Conservation (phyloP, 2,888 invertebrate species). For the Drosophila melanosoma region DNA sequence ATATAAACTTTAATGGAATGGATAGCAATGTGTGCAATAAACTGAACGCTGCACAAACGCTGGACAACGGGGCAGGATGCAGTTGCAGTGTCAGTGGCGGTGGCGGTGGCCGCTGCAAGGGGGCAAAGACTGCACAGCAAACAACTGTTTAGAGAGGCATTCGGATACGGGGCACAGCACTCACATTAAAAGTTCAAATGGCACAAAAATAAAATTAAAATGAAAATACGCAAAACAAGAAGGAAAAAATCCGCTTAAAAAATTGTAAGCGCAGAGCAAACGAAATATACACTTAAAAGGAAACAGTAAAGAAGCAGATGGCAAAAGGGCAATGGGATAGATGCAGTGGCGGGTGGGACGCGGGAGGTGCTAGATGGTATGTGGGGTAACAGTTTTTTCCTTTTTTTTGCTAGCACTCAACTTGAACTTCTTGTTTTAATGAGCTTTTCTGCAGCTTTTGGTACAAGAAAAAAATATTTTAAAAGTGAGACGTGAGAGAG, state of each 20-base stretch:
- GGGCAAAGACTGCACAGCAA: background rate
- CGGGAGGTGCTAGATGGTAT: too few species aligned
- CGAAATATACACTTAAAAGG: constrained; percentile 48
- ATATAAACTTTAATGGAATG: constrained; percentile 75
- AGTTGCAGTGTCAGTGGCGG: background rate
- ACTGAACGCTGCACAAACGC: constrained; percentile 30
- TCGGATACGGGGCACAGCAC: constrained; percentile 63
- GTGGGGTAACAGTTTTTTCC: too few species aligned
- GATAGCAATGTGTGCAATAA: constrained; percentile 57
- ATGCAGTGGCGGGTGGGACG: background rate
- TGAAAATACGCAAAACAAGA: constrained; percentile 8
- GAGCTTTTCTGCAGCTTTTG: constrained; percentile 54
- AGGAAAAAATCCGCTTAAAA: constrained; percentile 69
- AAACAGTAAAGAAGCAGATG: constrained; percentile 36
- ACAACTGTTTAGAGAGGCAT: constrained; percentile 48
- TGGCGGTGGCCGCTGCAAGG: background rate
- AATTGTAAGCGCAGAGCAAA: constrained; percentile 59
- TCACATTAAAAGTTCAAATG: constrained; percentile 79
- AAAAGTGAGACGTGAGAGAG: constrained; percentile 11
- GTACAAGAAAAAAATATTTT: constrained; percentile 13
- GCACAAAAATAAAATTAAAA: constrained; percentile 53
- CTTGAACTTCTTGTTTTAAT: constrained; percentile 47
- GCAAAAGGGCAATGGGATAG: constrained; percentile 3
- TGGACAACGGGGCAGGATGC: background rate
- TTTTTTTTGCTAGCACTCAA: constrained; percentile 15